Percentiles rank a stretch among this genome's conserved stretches.
These are phyloP conservation scores for Arrhopalites spinosus DNA, from an alignment of 2,888 invertebrate species.

Conservation along the genomic window DNA sequence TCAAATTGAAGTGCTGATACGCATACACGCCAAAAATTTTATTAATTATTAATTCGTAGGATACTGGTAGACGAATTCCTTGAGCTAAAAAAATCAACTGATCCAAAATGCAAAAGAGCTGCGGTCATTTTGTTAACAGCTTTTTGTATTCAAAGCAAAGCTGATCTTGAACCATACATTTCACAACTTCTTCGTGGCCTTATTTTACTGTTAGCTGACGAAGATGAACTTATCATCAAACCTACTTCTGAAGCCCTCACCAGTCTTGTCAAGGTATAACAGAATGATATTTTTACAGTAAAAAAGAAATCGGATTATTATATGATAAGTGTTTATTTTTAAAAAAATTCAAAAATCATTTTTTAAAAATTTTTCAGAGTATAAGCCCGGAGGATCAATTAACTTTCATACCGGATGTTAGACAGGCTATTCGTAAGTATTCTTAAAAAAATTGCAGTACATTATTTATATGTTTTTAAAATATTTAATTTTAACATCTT, in stretches of 20 bases:
- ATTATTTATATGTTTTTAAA: too few species aligned
- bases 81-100: slow-evolving; percentile 72
- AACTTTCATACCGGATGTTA: slow-evolving; percentile 83
- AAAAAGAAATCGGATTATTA: not conserved
- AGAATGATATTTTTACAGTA: not conserved
- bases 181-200: slow-evolving; percentile 86
- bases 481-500: too few species aligned
- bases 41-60: not conserved
- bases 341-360: not conserved
- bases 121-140: slow-evolving; percentile 85
- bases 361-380: not conserved
- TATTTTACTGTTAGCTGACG: slow-evolving; percentile 80
- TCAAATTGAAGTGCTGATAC: too few species aligned
- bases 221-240: slow-evolving; percentile 78
- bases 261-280: slow-evolving; percentile 74
- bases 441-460: too few species aligned
- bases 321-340: not conserved
- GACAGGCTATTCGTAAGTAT: slow-evolving; percentile 78
- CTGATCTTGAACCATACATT: slow-evolving; percentile 84
- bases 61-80: slow-evolving; percentile 86
- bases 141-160: slow-evolving; percentile 86
- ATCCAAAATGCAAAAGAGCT: slow-evolving; percentile 72
- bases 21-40: too few species aligned
- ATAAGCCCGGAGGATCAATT: slow-evolving; percentile 76
- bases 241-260: slow-evolving; percentile 90